Percentiles rank a stretch among this genome's conserved stretches.
phyloP scores from a whole-genome alignment of 2,113 vertebrate species.

The Myodes glareolus region DNA sequence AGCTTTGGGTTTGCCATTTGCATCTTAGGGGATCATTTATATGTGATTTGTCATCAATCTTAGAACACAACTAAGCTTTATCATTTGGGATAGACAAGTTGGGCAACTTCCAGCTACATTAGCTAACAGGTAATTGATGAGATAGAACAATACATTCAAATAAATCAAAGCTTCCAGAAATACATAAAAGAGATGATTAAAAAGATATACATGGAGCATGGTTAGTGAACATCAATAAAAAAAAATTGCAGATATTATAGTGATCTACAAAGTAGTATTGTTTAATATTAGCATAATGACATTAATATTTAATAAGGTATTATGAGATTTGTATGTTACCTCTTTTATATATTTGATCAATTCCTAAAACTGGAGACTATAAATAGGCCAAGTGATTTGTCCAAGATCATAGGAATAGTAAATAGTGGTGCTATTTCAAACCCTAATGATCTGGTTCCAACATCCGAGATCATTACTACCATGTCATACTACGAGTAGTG shows the following conservation, averaged over 20 bases:
- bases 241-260: neutral
- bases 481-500: neutral
- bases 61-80: neutral
- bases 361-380: neutral
- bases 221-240: neutral
- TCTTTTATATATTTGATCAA: neutral
- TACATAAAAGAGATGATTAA: neutral
- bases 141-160: neutral
- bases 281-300: slow-evolving; percentile 12
- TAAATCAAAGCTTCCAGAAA: slow-evolving; percentile 1
- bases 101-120: neutral
- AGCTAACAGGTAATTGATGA: neutral
- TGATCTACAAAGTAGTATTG: neutral
- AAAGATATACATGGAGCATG: neutral
- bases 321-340: neutral
- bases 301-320: neutral
- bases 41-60: neutral
- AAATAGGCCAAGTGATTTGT: neutral
- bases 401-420: neutral
- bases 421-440: neutral
- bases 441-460: neutral
- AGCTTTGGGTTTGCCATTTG: slow-evolving; percentile 4
- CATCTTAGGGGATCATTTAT: neutral
- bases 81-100: neutral
- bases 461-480: neutral